These are phyloP conservation scores for Meghimatium bilineatum DNA, from an alignment of 2,888 invertebrate genomes.

Conservation along the genomic window DNA sequence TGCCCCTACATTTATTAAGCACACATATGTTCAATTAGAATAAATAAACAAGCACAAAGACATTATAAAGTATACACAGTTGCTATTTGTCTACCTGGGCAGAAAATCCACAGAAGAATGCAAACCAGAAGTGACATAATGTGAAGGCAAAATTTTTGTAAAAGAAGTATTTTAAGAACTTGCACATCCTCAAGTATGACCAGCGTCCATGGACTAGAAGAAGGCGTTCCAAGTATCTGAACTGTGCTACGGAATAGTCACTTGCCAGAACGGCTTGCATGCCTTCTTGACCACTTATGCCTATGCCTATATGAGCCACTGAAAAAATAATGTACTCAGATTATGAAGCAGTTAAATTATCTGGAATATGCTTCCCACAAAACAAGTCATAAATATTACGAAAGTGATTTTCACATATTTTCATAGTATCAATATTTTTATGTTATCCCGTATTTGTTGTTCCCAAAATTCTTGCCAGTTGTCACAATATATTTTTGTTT, in stretches of 20 bases:
- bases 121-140: conserved; percentile 99
- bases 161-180: conserved; percentile 97
- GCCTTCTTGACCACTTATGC: conserved; percentile 98
- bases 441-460: no score
- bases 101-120: conserved; percentile 99
- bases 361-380: no score
- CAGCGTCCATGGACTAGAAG: conserved; percentile 86
- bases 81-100: conserved; percentile 87
- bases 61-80: neutral
- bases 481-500: no score
- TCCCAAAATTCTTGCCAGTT: no score
- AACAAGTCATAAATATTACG: no score
- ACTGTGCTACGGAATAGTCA: conserved; percentile 98
- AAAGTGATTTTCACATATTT: no score
- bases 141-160: conserved; percentile 99
- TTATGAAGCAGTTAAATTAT: neutral
- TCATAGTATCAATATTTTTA: no score
- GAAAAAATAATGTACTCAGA: conserved; percentile 51
- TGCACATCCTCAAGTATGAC: conserved; percentile 99
- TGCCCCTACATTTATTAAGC: no score
- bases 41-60: no score
- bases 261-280: conserved; percentile 98
- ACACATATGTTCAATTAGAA: no score
- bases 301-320: conserved; percentile 99
- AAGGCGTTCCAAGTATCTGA: conserved; percentile 94